Evolutionary conservation across 2,888 invertebrate genomes (phyloP).

Genomic region (Pandemis heparana): DNA sequence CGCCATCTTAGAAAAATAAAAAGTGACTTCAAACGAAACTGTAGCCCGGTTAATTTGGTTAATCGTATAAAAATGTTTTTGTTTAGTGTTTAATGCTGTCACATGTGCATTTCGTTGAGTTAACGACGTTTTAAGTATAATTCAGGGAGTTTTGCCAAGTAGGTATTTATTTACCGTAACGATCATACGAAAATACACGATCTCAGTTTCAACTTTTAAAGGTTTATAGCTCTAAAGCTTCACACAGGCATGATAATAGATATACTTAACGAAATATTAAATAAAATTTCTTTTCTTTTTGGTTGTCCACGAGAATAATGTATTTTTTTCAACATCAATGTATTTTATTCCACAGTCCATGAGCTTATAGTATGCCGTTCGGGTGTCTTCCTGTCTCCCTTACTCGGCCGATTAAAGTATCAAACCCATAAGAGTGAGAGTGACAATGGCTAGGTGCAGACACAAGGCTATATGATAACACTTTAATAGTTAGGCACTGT

Average conservation of each 20-base stretch:
- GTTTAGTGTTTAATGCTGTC: constrained; percentile 37
- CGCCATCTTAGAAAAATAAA: constrained; percentile 68
- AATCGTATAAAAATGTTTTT: constrained; percentile 39
- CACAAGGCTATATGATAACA: background rate
- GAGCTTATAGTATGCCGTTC: too few species aligned
- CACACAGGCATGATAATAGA: too few species aligned
- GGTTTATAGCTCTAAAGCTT: background rate
- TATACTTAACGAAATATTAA: too few species aligned
- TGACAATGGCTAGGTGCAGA: background rate
- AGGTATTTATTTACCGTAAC: constrained; percentile 47
- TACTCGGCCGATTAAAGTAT: too few species aligned
- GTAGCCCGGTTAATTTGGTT: constrained; percentile 29
- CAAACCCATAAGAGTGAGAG: too few species aligned
- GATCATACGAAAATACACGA: background rate
- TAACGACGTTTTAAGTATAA: constrained; percentile 38
- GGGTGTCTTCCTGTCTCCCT: too few species aligned
- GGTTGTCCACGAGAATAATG: background rate
- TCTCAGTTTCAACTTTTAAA: constrained; percentile 17
- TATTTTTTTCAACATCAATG: background rate
- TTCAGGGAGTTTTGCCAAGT: constrained; percentile 52
- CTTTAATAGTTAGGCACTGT: background rate
- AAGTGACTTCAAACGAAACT: constrained; percentile 44
- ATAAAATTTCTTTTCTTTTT: too few species aligned
- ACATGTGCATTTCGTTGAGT: constrained; percentile 26
- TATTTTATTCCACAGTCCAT: background rate